Conservation (phyloP, 2,888 invertebrate genomes). For the Metalampra italica region DNA sequence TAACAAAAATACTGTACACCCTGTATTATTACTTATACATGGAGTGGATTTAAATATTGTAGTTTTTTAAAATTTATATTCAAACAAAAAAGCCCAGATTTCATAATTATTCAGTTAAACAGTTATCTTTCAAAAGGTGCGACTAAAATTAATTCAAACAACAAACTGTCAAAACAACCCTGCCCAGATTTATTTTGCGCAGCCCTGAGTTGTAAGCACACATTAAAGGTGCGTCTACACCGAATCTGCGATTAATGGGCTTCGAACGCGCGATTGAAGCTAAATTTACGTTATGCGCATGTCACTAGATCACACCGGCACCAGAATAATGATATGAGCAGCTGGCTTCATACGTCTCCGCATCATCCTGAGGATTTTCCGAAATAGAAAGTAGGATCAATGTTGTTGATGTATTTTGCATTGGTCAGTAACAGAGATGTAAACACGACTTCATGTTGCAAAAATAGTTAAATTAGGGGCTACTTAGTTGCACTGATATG, state of each 20-base stretch:
- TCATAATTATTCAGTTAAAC: too few species aligned
- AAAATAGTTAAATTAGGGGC: too few species aligned
- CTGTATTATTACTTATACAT: too few species aligned
- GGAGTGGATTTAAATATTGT: too few species aligned
- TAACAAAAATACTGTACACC: too few species aligned
- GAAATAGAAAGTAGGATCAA: constrained; percentile 14
- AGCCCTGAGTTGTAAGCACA: constrained; percentile 48
- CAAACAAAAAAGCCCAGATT: too few species aligned
- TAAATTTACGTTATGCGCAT: constrained; percentile 69
- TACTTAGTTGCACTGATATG: too few species aligned
- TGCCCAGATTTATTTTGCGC: constrained; percentile 9
- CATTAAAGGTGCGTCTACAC: constrained; percentile 67
- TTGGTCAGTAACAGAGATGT: background rate
- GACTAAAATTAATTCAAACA: too few species aligned
- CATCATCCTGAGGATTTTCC: constrained; percentile 10
- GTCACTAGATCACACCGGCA: constrained; percentile 59
- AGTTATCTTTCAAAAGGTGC: too few species aligned
- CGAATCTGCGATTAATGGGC: constrained; percentile 69
- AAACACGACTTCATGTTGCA: background rate
- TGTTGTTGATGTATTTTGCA: constrained; percentile 6
- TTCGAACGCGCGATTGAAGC: constrained; percentile 65
- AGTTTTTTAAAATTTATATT: too few species aligned
- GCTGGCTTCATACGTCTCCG: constrained; percentile 50
- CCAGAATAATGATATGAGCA: constrained; percentile 42
- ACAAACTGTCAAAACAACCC: too few species aligned